These are phyloP conservation scores for Tragopan temminckii DNA, from an alignment of 2,797 vertebrate genomes.

Conservation along the genomic window DNA sequence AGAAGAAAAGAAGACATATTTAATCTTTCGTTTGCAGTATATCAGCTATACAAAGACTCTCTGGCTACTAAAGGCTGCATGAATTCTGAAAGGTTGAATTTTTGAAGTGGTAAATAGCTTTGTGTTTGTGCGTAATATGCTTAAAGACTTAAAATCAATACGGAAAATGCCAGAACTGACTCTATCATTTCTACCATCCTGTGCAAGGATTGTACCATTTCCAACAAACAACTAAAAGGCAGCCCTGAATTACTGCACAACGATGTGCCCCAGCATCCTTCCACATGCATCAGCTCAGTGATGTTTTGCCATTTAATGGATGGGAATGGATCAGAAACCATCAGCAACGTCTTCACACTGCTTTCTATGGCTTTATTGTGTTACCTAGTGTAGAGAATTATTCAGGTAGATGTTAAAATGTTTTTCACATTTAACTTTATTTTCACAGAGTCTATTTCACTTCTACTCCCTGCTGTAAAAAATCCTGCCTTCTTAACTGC, in stretches of 20 bases:
- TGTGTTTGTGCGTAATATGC: not conserved
- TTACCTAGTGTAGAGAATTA: not conserved
- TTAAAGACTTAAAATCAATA: not conserved
- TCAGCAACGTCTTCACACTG: accelerated
- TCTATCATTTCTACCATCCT: not conserved
- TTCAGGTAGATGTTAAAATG: not conserved
- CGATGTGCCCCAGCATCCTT: accelerated
- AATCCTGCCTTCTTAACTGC: not conserved
- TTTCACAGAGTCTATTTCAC: not conserved
- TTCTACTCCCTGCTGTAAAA: not conserved
- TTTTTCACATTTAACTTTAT: not conserved
- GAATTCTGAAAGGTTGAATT: not conserved
- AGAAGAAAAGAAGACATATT: not conserved
- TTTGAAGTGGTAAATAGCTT: not conserved
- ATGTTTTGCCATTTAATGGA: not conserved
- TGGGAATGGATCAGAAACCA: accelerated
- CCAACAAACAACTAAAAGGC: not conserved
- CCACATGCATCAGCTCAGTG: accelerated
- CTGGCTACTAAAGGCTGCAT: not conserved
- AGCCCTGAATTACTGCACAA: no score
- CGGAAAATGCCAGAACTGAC: not conserved
- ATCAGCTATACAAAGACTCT: not conserved
- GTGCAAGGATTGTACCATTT: not conserved
- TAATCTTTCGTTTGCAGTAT: not conserved
- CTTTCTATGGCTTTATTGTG: not conserved